Conservation (phyloP, 2,113 vertebrate genomes). For the Petroica traversi region DNA sequence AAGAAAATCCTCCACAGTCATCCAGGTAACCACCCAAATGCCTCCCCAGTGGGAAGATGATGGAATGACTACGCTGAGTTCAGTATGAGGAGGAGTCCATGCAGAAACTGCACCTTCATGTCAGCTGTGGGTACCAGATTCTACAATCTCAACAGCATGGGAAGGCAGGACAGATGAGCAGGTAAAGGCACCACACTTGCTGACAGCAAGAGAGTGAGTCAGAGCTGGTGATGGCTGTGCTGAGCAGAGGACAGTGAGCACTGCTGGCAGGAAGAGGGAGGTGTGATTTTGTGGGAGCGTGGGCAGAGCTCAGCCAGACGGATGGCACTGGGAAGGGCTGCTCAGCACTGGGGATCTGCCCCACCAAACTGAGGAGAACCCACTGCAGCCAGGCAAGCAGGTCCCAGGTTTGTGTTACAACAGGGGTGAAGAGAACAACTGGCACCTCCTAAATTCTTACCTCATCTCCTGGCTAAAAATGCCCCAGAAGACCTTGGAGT, state of each 20-base stretch:
- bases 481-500: neutral
- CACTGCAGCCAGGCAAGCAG: neutral
- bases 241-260: neutral
- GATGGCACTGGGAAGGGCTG: neutral
- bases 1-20: neutral
- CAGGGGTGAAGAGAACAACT: neutral
- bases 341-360: neutral
- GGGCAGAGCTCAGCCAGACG: neutral
- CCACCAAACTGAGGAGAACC: neutral
- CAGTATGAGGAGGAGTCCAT: neutral
- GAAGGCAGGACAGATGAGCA: neutral
- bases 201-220: conserved; percentile 12
- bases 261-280: neutral
- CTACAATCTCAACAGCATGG: neutral
- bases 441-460: neutral
- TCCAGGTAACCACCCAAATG: neutral
- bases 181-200: neutral
- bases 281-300: neutral
- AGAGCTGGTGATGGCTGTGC: neutral
- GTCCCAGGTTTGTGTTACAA: neutral
- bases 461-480: neutral
- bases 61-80: neutral
- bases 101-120: neutral
- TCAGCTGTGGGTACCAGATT: neutral
- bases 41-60: neutral